These are phyloP conservation scores for Cyanoderma ruficeps DNA, from an alignment of 2,113 vertebrate genomes.

Conservation along the genomic window DNA sequence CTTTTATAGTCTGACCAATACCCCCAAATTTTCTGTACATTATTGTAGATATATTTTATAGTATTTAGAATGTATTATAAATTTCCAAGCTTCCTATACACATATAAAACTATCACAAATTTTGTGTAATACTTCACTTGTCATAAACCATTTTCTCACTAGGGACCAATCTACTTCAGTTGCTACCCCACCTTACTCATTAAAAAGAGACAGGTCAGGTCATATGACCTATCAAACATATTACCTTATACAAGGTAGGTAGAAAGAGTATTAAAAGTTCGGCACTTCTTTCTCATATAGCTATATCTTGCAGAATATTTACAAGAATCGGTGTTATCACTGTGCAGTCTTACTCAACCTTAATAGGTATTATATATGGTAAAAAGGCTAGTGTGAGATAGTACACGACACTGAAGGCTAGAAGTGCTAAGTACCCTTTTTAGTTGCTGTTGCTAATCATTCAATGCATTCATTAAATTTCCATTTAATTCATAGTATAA, in stretches of 20 bases:
- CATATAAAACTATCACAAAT: neutral
- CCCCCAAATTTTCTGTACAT: neutral
- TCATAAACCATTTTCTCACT: neutral
- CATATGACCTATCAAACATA: neutral
- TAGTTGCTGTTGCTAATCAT: neutral
- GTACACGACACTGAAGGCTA: neutral
- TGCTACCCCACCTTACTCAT: neutral
- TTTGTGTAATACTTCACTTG: neutral
- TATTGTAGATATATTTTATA: neutral
- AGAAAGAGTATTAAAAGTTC: neutral
- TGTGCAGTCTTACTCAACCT: conserved; percentile 6
- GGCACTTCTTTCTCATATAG: neutral
- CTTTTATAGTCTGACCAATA: neutral
- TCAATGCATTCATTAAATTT: neutral
- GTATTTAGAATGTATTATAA: neutral
- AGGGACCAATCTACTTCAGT: neutral
- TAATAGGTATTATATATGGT: neutral
- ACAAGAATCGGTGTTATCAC: neutral
- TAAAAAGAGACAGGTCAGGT: neutral
- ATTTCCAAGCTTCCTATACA: neutral
- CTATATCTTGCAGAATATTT: neutral
- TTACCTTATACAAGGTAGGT: neutral
- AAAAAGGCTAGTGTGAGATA: neutral
- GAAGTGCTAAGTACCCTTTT: neutral
- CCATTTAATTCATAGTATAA: neutral